These are phyloP conservation scores for Gracilinanus agilis DNA, from an alignment of 2,113 vertebrate genomes.

Conservation along the genomic window DNA sequence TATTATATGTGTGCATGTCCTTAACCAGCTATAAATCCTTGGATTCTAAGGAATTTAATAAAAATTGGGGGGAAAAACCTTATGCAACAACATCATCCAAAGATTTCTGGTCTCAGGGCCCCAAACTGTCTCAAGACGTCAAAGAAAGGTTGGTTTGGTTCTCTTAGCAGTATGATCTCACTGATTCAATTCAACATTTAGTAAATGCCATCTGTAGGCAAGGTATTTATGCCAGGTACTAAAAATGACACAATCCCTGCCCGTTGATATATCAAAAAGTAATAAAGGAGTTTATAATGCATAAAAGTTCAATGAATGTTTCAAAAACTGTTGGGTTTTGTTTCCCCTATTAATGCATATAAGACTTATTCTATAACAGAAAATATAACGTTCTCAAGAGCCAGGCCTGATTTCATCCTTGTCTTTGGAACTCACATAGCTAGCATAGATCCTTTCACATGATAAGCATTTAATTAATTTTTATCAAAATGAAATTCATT, in stretches of 20 bases:
- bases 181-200: conserved; percentile 20
- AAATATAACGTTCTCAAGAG: not conserved
- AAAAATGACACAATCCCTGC: not conserved
- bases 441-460: not conserved
- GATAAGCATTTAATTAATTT: not conserved
- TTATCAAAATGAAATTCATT: not conserved
- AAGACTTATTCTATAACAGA: not conserved
- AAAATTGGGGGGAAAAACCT: not conserved
- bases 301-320: not conserved
- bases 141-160: not conserved
- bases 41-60: not conserved
- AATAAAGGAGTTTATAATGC: not conserved
- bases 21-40: not conserved
- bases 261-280: not conserved
- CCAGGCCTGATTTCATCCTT: not conserved
- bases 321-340: not conserved
- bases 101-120: not conserved
- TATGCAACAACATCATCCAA: not conserved
- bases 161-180: conserved; percentile 16
- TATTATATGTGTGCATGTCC: not conserved
- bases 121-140: not conserved
- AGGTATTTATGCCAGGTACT: not conserved
- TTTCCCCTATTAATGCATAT: not conserved
- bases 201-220: not conserved
- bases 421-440: not conserved